Conservation (phyloP, 2,797 vertebrate genomes). For the Chloroceryle amazona region DNA sequence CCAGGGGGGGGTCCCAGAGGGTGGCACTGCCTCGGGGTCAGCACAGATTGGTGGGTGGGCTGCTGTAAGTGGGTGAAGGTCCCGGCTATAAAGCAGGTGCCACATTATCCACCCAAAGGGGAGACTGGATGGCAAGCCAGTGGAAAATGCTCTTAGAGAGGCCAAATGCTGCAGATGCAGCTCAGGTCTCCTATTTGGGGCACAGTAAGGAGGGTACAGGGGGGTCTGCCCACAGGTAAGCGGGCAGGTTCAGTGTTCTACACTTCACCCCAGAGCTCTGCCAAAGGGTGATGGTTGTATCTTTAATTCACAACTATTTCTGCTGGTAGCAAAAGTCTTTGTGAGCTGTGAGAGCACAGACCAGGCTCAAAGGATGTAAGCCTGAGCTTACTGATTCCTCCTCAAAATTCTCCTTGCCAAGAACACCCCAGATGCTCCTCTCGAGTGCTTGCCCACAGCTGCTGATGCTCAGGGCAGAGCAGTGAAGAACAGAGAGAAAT, state of each 20-base stretch:
- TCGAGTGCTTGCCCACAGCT: not conserved
- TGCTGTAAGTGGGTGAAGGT: not conserved
- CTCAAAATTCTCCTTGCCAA: not conserved
- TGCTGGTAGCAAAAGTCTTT: not conserved
- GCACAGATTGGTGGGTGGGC: not conserved
- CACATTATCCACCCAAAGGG: not conserved
- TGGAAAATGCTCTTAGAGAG: not conserved
- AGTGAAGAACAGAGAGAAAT: not conserved
- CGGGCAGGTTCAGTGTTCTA: not conserved
- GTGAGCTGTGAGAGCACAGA: not conserved
- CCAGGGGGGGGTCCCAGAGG: not conserved
- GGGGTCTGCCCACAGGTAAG: not conserved
- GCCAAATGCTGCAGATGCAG: not conserved
- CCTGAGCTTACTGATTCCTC: not conserved
- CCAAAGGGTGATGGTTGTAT: not conserved
- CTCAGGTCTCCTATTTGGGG: not conserved
- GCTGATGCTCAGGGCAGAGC: not conserved
- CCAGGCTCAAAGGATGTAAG: not conserved
- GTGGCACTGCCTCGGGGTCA: not conserved
- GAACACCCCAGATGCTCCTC: not conserved
- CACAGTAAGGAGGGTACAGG: not conserved
- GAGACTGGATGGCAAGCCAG: not conserved
- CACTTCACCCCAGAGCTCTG: not conserved
- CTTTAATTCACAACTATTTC: not conserved
- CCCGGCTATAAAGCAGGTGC: not conserved